Evolutionary conservation across 2,797 vertebrate genomes (phyloP), one percentile per base, ranked within the genome.

Genomic region (Graptemys geographica): DNA sequence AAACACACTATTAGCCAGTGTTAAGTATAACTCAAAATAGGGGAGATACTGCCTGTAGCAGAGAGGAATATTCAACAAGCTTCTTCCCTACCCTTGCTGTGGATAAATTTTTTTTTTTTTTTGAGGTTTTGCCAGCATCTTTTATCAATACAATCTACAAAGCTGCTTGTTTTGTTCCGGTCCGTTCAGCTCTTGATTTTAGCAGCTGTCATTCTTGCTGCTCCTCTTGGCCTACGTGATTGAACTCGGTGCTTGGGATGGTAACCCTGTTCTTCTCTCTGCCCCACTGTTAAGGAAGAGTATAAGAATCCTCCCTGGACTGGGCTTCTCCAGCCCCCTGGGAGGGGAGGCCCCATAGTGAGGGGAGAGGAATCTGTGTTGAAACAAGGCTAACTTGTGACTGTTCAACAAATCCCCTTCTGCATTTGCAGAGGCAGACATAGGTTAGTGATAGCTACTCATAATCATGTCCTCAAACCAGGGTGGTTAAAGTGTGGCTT

Each of bases 161-260:
- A 96, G 80, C 93, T 92, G 83, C 81, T 92, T 90, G 93, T n/a
- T 92, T 55, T 90, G 4, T 93, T 93, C 69, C 94, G 44, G 81
- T 79, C 84, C 86, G 53, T 91, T 90, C 82, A 80, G 52, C 65
- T 94, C 90, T 47, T 55, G 19, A 13, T 91, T 96, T 86, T n/a
- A 93, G 90, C 91, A 95, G 95, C 95, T 96, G 96, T 95, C 96
- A 97, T 97, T 98, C 97, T 95, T 96, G 88, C 95, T 96, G 87
- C 94, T 97, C 90, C 95, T 92, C 44, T 95, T 92, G 69, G 95
- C 87, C 95, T 92, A 95, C 84, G 41, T 89, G 81, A 82, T 84
- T 91, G 96, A 96, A 95, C 41, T 79, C 91, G 97, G 97, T 98
- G 97, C 98, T 98, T 95, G 94, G 89, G 92, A 93, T 88, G 81